These are phyloP conservation scores for Bostrychus sinensis DNA, from an alignment of 2,113 vertebrate species.

Conservation along the genomic window DNA sequence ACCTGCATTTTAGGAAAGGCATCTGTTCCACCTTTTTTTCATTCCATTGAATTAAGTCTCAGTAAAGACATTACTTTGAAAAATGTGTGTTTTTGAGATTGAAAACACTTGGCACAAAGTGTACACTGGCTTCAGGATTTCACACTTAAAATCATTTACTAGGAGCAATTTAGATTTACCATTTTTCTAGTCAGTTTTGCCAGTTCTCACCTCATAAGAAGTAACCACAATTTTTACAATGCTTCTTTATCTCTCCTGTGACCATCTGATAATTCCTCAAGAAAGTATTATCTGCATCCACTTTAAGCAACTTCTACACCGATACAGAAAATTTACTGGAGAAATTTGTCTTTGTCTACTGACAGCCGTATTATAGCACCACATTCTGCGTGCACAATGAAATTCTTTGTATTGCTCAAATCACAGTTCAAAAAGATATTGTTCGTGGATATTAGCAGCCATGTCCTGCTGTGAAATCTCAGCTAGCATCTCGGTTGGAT, in stretches of 20 bases:
- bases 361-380: conserved; percentile 64
- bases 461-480: conserved; percentile 50
- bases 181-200: too few species aligned
- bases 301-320: conserved; percentile 39
- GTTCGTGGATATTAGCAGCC: conserved; percentile 45
- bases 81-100: too few species aligned
- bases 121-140: too few species aligned
- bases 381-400: conserved; percentile 60
- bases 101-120: too few species aligned
- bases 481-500: conserved; percentile 63
- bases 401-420: conserved; percentile 60
- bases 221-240: too few species aligned
- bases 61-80: too few species aligned
- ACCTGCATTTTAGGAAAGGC: too few species aligned
- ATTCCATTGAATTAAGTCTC: too few species aligned
- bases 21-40: too few species aligned
- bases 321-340: conserved; percentile 38
- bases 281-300: conserved; percentile 49
- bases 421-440: conserved; percentile 51
- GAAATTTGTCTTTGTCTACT: conserved; percentile 67
- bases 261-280: conserved; percentile 36
- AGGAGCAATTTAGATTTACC: too few species aligned
- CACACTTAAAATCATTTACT: too few species aligned
- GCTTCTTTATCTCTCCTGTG: conserved; percentile 32
- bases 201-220: too few species aligned